These are phyloP conservation scores for Dendrolimus pini DNA, from an alignment of 2,888 invertebrate species.

Conservation along the genomic window DNA sequence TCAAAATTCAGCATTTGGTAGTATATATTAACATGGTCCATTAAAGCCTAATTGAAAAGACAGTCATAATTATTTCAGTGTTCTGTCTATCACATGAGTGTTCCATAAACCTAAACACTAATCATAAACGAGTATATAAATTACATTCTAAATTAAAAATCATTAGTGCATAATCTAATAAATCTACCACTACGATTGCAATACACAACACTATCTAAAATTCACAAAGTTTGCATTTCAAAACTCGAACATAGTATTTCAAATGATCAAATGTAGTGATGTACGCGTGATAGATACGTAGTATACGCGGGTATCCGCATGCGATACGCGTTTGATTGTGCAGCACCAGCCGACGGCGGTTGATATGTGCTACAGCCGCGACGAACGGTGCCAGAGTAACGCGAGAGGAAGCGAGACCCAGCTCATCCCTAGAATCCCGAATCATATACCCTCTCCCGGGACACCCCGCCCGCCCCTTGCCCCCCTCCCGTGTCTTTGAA, in stretches of 20 bases:
- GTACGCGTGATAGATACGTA: constrained; percentile 7
- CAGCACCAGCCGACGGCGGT: constrained; percentile 24
- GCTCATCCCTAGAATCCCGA: constrained; percentile 77
- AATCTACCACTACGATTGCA: too few species aligned
- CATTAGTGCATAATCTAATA: too few species aligned
- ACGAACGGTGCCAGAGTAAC: constrained; percentile 69
- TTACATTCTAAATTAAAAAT: too few species aligned
- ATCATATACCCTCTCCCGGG: constrained; percentile 70
- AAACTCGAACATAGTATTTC: not conserved
- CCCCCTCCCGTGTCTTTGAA: constrained; percentile 57
- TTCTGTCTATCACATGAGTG: too few species aligned
- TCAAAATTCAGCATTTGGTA: constrained; percentile 42
- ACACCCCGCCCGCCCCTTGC: constrained; percentile 48
- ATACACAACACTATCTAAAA: too few species aligned
- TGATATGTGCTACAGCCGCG: constrained; percentile 60
- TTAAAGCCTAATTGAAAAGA: constrained; percentile 11
- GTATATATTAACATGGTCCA: constrained; percentile 13
- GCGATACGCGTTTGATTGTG: constrained; percentile 35
- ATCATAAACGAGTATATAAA: too few species aligned
- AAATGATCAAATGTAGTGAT: constrained; percentile 1
- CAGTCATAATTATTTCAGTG: too few species aligned
- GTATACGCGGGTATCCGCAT: constrained; percentile 25
- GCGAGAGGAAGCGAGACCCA: constrained; percentile 72
- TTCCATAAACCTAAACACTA: too few species aligned
- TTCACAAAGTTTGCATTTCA: not conserved